These are phyloP conservation scores for Magallana ariakensis DNA, from an alignment of 1,140 invertebrate genomes.

Conservation along the genomic window DNA sequence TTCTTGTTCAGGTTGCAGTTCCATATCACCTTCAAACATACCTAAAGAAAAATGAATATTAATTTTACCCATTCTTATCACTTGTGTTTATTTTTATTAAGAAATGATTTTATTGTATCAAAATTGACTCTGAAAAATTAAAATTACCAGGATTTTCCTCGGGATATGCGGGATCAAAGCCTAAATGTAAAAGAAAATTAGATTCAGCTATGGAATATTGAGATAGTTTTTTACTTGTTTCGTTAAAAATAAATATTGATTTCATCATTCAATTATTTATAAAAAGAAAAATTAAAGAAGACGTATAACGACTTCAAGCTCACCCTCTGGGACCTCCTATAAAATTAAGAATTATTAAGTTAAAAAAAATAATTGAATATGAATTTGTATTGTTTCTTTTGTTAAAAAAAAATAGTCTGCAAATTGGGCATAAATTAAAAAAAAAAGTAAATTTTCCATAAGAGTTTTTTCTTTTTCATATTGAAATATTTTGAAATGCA, in stretches of 20 bases:
- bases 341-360: neutral
- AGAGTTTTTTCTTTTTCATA: too few species aligned
- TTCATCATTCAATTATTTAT: too few species aligned
- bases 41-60: constrained; percentile 35
- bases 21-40: constrained; percentile 62
- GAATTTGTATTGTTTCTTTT: neutral
- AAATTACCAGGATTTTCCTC: constrained; percentile 3
- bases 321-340: neutral
- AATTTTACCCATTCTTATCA: too few species aligned
- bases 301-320: neutral
- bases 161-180: constrained; percentile 13
- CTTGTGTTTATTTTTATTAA: too few species aligned
- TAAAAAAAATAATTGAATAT: neutral
- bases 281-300: neutral
- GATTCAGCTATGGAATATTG: neutral
- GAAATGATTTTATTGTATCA: too few species aligned
- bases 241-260: too few species aligned
- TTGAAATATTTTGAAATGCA: neutral
- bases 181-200: neutral
- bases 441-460: too few species aligned
- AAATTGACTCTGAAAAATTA: too few species aligned
- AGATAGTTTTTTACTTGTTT: too few species aligned
- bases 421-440: too few species aligned
- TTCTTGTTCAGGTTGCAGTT: constrained; percentile 59
- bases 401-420: neutral